phyloP scores from a whole-genome alignment of 2,797 vertebrate genomes.

The Cyclopterus lumpus region DNA sequence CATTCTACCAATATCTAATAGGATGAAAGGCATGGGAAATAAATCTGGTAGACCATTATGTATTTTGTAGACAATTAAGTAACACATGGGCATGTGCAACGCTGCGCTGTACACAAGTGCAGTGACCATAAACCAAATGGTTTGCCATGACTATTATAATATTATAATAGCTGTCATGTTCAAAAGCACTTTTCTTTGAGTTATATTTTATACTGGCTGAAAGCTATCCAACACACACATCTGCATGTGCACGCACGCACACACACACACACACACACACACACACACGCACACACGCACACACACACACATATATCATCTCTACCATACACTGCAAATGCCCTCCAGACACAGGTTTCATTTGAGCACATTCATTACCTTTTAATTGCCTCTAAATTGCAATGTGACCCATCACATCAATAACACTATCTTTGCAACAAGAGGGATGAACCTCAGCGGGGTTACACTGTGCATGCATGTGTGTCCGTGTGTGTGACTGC shows the following conservation, averaged over 20 bases:
- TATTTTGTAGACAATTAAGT: constrained; percentile 47
- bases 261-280: too few relatives aligned
- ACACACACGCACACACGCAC: constrained; percentile 34
- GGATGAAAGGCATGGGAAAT: constrained; percentile 39
- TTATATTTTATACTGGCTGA: constrained; percentile 33
- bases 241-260: too few relatives aligned
- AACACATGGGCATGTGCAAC: neutral
- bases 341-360: constrained; percentile 88
- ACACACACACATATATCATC: constrained; percentile 76
- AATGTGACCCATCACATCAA: constrained; percentile 88
- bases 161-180: constrained; percentile 34
- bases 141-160: constrained; percentile 22
- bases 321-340: constrained; percentile 76
- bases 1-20: constrained; percentile 47
- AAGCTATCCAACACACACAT: constrained; percentile 36
- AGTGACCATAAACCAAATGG: constrained; percentile 10
- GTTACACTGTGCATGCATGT: constrained; percentile 19
- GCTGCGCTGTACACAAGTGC: neutral
- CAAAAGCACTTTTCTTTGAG: constrained; percentile 47
- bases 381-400: constrained; percentile 95
- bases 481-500: constrained; percentile 23
- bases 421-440: constrained; percentile 83
- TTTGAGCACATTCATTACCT: constrained; percentile 91
- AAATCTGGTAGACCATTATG: constrained; percentile 29
- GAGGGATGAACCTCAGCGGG: constrained; percentile 65